phyloP scores from a whole-genome alignment of 2,797 vertebrate species.

The Mallotus villosus region DNA sequence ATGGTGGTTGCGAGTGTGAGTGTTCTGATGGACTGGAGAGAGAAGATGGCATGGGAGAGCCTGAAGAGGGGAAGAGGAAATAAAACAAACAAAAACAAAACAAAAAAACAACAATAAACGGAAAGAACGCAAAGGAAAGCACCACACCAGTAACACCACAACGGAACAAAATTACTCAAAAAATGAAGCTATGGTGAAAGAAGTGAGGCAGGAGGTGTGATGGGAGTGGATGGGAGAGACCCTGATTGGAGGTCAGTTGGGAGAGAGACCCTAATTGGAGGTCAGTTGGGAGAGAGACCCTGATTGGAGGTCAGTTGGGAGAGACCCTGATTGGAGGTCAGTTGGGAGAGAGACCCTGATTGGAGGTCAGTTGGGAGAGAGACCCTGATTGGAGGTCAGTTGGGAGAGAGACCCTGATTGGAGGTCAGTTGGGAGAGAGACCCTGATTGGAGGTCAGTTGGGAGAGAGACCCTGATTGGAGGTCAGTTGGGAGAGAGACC shows the following conservation, averaged over 20 bases:
- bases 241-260: too few species aligned
- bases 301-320: too few species aligned
- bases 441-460: too few species aligned
- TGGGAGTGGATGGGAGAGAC: background rate
- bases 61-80: constrained; percentile 61
- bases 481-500: too few species aligned
- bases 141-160: background rate
- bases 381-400: too few species aligned
- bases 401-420: too few species aligned
- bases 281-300: background rate
- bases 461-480: too few species aligned
- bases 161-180: background rate
- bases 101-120: constrained; percentile 25
- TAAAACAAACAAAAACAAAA: constrained; percentile 27
- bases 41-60: constrained; percentile 80
- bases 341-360: too few species aligned
- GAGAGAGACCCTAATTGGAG: too few species aligned
- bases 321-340: too few species aligned
- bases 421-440: too few species aligned
- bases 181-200: background rate
- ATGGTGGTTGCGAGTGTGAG: constrained; percentile 75
- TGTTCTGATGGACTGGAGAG: constrained; percentile 79
- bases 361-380: too few species aligned
- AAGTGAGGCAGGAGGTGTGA: background rate
- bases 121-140: constrained; percentile 2